Evolutionary conservation across 2,113 vertebrate genomes (phyloP), one percentile per base, ranked within the genome.

Genomic region (Laterallus jamaicensis): DNA sequence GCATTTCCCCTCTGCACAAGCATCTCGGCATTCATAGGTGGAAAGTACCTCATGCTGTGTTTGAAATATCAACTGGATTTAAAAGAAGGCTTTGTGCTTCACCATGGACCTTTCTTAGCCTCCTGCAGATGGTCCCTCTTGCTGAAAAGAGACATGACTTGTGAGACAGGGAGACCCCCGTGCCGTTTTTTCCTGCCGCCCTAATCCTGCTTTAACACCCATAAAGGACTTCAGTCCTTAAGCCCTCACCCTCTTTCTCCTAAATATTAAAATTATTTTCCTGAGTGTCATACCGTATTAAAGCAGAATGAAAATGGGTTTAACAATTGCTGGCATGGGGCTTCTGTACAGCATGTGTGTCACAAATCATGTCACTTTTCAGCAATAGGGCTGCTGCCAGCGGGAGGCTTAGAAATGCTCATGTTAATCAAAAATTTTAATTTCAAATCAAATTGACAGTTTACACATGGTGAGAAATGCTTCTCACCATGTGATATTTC

Each of bases 401-500:
- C 96, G 91, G 94, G 96, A 97, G 96, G 96, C 96, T 97, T 94
- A 97, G 96, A 97, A 97, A 97, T 95, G 92, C 92, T 97, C 96
- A 91, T 97, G 96, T 97, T 97, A 97, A 97, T 97, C 95, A 96
- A 97, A 97, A 97, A 95, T 95, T 97, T 97, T 97, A 97, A 97
- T 97, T 97, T 97, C 97, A 97, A 97, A 97, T 97, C 97, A 97
- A 97, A 97, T 93, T 97, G 96, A 97, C 95, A 95, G 94, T 97
- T 97, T 97, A 97, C 96, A 97, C 95, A 96, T 97, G 96, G 96
- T 97, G 96, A 97, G 97, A 96, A 97, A 95, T 94, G 94, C 94
- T 95, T 95, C 96, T 94, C 96, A 95, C 96, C 97, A 97, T 97
- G 96, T 96, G 96, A 96, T 94, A 95, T 95, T 95, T 97, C 90